Evolutionary conservation across 2,113 vertebrate genomes (phyloP).

Genomic region (Amphiprion ocellaris): DNA sequence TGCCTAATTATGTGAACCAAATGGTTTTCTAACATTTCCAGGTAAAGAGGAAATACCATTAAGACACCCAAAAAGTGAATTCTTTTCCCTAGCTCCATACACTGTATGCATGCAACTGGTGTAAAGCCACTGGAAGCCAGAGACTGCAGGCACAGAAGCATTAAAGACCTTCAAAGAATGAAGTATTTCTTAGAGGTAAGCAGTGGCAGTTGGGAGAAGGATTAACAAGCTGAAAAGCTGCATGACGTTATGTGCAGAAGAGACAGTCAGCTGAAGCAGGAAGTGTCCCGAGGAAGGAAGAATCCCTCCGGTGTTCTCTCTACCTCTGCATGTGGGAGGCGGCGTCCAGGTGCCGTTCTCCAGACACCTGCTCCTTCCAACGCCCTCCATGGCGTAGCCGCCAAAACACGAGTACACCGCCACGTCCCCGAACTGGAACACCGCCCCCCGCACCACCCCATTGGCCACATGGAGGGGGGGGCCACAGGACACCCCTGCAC

Average conservation of each 20-base stretch:
- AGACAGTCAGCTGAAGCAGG: conserved; percentile 40
- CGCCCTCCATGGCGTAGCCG: conserved; percentile 93
- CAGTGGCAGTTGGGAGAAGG: conserved; percentile 3
- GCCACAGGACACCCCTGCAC: conserved; percentile 93
- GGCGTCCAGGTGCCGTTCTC: conserved; percentile 96
- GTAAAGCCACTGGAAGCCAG: too few species aligned
- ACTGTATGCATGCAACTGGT: neutral
- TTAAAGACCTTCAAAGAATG: conserved; percentile 10
- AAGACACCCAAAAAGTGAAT: neutral
- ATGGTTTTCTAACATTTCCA: neutral
- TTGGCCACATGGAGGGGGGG: conserved; percentile 90
- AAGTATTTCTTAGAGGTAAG: neutral
- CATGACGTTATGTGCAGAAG: neutral
- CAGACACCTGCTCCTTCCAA: conserved; percentile 91
- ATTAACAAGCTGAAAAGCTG: conserved; percentile 24
- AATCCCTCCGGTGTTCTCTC: conserved; percentile 52
- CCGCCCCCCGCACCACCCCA: conserved; percentile 90
- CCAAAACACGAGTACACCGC: conserved; percentile 94
- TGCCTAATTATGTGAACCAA: neutral
- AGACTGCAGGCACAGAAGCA: neutral
- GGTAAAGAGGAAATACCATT: neutral
- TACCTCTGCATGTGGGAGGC: conserved; percentile 94
- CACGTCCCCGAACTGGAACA: conserved; percentile 95
- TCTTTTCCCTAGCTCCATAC: neutral
- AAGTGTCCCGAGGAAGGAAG: conserved; percentile 22